These are phyloP conservation scores for Andrena bucephala DNA, from an alignment of 2,888 invertebrate genomes.

Conservation along the genomic window DNA sequence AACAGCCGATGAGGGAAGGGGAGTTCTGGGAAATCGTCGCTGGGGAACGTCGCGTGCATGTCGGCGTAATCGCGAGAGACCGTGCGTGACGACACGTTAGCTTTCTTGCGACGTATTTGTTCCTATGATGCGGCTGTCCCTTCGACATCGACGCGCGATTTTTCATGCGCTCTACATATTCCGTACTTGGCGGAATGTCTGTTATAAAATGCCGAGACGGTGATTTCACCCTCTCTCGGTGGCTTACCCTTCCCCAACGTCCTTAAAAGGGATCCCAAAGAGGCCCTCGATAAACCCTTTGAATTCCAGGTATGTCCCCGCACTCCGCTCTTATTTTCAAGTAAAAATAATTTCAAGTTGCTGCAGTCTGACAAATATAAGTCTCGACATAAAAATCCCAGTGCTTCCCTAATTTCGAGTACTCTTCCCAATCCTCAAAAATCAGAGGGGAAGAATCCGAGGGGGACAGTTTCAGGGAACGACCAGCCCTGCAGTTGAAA, in stretches of 20 bases:
- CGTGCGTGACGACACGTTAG: slow-evolving; percentile 41
- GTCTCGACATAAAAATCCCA: not conserved
- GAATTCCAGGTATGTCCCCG: too few relatives aligned
- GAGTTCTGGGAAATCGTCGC: slow-evolving; percentile 32
- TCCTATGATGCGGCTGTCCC: slow-evolving; percentile 6
- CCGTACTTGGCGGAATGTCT: not conserved
- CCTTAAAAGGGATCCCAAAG: not conserved
- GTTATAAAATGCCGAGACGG: not conserved
- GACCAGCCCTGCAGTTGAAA: not conserved
- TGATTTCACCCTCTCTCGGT: not conserved
- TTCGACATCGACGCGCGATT: slow-evolving; percentile 26
- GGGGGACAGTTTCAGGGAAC: not conserved
- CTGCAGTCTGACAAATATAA: not conserved
- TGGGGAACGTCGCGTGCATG: slow-evolving; percentile 36
- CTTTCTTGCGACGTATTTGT: slow-evolving; percentile 24
- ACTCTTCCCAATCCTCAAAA: not conserved
- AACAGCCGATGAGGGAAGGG: slow-evolving; percentile 7
- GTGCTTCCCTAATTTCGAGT: too few relatives aligned
- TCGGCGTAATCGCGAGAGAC: slow-evolving; percentile 37
- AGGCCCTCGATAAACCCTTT: not conserved
- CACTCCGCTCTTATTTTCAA: not conserved
- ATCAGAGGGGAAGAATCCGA: not conserved
- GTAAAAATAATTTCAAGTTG: not conserved
- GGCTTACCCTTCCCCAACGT: not conserved
- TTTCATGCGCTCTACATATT: not conserved